Conservation (phyloP, 2,797 vertebrate species). For the Lacerta agilis region DNA sequence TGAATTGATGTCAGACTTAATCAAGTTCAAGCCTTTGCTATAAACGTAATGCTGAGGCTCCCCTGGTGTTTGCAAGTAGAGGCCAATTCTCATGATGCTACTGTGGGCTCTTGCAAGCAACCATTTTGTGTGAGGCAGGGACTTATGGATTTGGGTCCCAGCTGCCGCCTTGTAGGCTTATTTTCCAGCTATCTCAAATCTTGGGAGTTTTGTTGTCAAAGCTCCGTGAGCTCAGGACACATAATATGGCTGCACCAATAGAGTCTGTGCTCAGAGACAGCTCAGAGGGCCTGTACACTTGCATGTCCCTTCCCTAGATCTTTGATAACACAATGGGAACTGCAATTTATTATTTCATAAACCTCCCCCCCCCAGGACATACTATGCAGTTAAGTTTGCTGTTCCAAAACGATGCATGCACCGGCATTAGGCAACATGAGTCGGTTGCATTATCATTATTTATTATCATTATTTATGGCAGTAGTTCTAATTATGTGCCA, state of each 20-base stretch:
- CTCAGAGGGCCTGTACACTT: neutral
- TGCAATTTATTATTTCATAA: neutral
- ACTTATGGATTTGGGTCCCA: neutral
- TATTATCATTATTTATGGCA: slow-evolving; percentile 2
- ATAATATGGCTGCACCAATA: neutral
- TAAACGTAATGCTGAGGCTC: neutral
- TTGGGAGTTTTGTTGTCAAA: neutral
- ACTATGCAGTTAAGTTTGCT: neutral
- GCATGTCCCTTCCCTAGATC: neutral
- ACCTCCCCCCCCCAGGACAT: neutral
- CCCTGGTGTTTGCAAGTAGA: neutral
- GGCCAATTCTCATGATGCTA: neutral
- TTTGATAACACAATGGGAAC: neutral
- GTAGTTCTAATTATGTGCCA: slow-evolving; percentile 1
- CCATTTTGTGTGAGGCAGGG: neutral
- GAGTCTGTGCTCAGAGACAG: neutral
- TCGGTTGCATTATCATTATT: neutral
- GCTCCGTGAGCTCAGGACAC: neutral
- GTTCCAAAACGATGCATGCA: neutral
- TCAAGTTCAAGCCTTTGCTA: neutral
- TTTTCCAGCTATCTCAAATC: neutral
- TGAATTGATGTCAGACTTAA: neutral
- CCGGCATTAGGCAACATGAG: neutral
- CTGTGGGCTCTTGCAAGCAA: neutral
- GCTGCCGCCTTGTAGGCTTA: neutral